phyloP scores from a whole-genome alignment of 92 coral and sea anemone species.

The Metridium senile region DNA sequence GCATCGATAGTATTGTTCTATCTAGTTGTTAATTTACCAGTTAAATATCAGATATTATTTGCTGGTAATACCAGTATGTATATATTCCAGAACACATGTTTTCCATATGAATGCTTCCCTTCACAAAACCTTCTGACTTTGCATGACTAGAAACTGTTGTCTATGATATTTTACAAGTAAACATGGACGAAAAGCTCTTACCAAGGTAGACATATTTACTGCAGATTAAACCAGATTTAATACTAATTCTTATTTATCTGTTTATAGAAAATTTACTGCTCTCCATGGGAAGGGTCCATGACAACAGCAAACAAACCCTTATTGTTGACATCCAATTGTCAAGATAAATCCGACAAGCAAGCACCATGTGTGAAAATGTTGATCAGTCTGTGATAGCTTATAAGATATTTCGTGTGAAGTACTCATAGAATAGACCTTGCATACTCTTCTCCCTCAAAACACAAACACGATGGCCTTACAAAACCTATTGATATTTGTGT shows the following conservation, averaged over 20 bases:
- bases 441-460: not conserved
- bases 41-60: not conserved
- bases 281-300: slow-evolving; percentile 26
- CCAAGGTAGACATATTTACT: not conserved
- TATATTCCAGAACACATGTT: slow-evolving; percentile 18
- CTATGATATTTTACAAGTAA: not conserved
- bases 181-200: slow-evolving; percentile 1
- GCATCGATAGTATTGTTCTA: not conserved
- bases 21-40: no score
- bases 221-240: not conserved
- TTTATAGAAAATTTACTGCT: slow-evolving; percentile 26
- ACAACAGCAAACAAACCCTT: slow-evolving; percentile 40
- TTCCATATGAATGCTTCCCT: slow-evolving; percentile 21
- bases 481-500: not conserved
- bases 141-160: not conserved
- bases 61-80: not conserved
- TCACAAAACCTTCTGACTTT: not conserved
- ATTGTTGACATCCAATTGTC: slow-evolving; percentile 22
- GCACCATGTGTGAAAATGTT: slow-evolving; percentile 25
- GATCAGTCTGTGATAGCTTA: slow-evolving; percentile 26
- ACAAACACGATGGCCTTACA: not conserved
- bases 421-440: not conserved
- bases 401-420: not conserved
- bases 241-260: slow-evolving; percentile 9
- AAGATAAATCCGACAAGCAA: slow-evolving; percentile 24